Conservation (phyloP, 2,888 invertebrate genomes). For the Coelogynopora nodosa region DNA sequence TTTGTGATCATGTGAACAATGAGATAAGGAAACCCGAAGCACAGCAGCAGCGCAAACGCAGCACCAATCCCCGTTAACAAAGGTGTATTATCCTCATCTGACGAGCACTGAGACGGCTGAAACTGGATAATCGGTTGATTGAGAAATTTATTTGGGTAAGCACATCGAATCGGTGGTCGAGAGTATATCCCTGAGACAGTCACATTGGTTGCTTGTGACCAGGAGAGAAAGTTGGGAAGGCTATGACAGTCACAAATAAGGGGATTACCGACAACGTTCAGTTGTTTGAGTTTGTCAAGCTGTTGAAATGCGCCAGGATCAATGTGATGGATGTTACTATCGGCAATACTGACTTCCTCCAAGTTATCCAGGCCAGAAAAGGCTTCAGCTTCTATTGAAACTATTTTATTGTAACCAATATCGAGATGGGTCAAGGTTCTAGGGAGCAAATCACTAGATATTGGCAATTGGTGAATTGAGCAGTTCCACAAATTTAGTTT, state of each 20-base stretch:
- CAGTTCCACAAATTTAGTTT: background rate
- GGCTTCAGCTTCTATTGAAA: background rate
- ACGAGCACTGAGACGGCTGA: background rate
- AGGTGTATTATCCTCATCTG: background rate
- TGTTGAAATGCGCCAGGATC: background rate
- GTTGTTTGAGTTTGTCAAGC: background rate
- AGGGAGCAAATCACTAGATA: background rate
- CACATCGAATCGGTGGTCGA: background rate
- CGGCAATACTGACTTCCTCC: background rate
- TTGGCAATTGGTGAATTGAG: background rate
- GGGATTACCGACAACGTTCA: background rate
- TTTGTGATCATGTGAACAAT: background rate
- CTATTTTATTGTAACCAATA: background rate
- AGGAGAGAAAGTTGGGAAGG: background rate
- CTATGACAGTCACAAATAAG: background rate
- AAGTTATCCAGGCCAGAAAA: background rate
- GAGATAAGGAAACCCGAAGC: background rate
- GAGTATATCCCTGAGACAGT: background rate
- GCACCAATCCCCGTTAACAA: background rate
- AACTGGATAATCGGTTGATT: background rate
- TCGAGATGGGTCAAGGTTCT: background rate
- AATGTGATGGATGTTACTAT: background rate
- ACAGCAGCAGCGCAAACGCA: background rate
- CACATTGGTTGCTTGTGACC: background rate
- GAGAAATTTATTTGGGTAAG: background rate